phyloP scores from a whole-genome alignment of 2,113 vertebrate species.

The Gallinago media region DNA sequence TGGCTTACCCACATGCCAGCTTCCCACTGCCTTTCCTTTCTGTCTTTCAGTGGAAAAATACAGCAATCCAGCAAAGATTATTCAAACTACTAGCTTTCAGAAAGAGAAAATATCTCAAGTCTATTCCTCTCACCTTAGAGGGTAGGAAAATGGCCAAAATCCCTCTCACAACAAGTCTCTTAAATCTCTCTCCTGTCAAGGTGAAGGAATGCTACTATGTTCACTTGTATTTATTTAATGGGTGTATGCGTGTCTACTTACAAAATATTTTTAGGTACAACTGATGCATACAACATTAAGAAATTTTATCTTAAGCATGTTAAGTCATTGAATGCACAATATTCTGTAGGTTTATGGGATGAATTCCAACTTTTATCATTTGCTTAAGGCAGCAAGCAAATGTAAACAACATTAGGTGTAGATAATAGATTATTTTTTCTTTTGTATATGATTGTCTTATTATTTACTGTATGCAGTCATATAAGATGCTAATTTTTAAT shows the following conservation, averaged over 20 bases:
- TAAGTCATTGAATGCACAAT: not conserved
- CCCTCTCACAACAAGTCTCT: not conserved
- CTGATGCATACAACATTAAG: not conserved
- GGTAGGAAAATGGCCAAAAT: not conserved
- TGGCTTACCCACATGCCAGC: not conserved
- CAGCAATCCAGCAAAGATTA: not conserved
- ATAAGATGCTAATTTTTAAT: conserved; percentile 69
- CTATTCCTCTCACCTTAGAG: not conserved
- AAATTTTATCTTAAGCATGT: not conserved
- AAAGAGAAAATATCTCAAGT: not conserved
- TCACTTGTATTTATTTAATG: not conserved
- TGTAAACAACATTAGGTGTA: not conserved
- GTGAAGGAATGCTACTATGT: not conserved
- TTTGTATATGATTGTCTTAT: conserved; percentile 22
- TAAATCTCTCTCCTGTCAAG: not conserved
- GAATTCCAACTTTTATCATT: not conserved
- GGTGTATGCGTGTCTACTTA: not conserved
- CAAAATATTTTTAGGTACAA: not conserved
- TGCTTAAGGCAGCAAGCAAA: conserved; percentile 22
- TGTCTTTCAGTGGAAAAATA: not conserved
- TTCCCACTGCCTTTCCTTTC: not conserved
- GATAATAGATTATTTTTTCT: conserved; percentile 25
- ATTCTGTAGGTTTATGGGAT: not conserved
- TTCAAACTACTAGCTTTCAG: not conserved
- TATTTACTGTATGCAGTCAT: conserved; percentile 44